phyloP scores from a whole-genome alignment of 1,140 invertebrate species.

The Hydropsyche tenuis region DNA sequence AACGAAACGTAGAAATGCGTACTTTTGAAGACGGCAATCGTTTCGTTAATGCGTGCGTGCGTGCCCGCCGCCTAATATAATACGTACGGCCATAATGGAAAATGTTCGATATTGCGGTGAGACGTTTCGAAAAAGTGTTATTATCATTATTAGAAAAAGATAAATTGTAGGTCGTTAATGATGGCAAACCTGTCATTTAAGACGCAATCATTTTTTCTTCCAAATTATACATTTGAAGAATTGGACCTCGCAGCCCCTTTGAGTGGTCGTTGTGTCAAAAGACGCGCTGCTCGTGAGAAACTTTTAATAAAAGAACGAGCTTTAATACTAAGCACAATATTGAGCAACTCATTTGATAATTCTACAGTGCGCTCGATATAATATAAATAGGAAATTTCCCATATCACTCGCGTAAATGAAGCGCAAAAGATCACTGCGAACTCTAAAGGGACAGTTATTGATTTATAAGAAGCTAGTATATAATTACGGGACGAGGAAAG shows the following conservation, averaged over 20 bases:
- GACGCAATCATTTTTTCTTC: conserved; percentile 33
- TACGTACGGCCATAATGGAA: background rate
- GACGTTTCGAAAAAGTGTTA: conserved; percentile 15
- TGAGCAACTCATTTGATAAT: background rate
- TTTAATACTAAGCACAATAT: too few species aligned
- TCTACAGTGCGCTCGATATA: too few species aligned
- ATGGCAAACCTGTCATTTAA: conserved; percentile 38
- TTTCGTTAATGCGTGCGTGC: too few species aligned
- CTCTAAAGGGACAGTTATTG: background rate
- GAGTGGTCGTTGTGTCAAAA: conserved; percentile 27
- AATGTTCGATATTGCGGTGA: conserved; percentile 2
- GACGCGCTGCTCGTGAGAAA: conserved; percentile 24
- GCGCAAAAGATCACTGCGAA: background rate
- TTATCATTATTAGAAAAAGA: conserved; percentile 31
- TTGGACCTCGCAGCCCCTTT: conserved; percentile 28
- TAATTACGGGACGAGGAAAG: conserved; percentile 8
- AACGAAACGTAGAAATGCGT: too few species aligned
- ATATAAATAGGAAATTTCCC: too few species aligned
- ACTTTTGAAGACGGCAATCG: too few species aligned
- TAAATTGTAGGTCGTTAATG: conserved; percentile 41
- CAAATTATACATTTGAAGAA: conserved; percentile 38
- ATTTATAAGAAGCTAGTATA: background rate
- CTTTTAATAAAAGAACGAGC: background rate
- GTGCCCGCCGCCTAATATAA: too few species aligned
- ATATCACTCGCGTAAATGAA: background rate